Evolutionary conservation across 2,888 invertebrate species (phyloP).

Genomic region (Sphecodes monilicornis): DNA sequence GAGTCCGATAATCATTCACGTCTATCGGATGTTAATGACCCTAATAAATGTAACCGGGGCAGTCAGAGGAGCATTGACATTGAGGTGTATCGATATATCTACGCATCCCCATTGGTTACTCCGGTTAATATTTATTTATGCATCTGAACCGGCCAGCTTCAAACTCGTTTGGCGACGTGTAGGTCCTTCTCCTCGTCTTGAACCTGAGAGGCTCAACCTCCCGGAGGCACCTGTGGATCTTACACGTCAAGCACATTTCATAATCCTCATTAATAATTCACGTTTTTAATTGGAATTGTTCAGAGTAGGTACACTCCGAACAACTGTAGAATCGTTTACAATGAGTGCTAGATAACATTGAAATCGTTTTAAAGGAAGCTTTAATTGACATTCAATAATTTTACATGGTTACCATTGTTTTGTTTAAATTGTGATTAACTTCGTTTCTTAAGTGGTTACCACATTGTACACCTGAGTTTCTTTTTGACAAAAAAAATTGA

Average conservation of each 20-base stretch:
- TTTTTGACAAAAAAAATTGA: no score
- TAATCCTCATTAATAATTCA: background rate
- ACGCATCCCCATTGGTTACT: slow-evolving; percentile 73
- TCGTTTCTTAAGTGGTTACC: no score
- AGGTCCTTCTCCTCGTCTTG: slow-evolving; percentile 73
- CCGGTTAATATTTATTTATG: slow-evolving; percentile 83
- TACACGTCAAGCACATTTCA: background rate
- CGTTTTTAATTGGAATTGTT: background rate
- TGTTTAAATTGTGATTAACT: no score
- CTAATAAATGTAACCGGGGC: slow-evolving; percentile 80
- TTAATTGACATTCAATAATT: background rate
- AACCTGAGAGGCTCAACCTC: slow-evolving; percentile 60
- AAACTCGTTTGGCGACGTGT: slow-evolving; percentile 78
- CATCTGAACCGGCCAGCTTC: slow-evolving; percentile 72
- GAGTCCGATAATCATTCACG: slow-evolving; percentile 61
- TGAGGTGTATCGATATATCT: slow-evolving; percentile 80
- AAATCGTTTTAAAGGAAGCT: background rate
- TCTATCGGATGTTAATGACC: slow-evolving; percentile 80
- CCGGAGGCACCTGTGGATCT: slow-evolving; percentile 39
- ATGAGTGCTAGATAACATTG: background rate
- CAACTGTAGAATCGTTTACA: background rate
- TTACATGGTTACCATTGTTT: background rate
- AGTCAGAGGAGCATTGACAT: slow-evolving; percentile 77
- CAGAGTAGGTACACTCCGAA: background rate
- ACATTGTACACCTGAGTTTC: no score